phyloP scores from a whole-genome alignment of 64 coral and sea anemone species.

The Actinia equina region DNA sequence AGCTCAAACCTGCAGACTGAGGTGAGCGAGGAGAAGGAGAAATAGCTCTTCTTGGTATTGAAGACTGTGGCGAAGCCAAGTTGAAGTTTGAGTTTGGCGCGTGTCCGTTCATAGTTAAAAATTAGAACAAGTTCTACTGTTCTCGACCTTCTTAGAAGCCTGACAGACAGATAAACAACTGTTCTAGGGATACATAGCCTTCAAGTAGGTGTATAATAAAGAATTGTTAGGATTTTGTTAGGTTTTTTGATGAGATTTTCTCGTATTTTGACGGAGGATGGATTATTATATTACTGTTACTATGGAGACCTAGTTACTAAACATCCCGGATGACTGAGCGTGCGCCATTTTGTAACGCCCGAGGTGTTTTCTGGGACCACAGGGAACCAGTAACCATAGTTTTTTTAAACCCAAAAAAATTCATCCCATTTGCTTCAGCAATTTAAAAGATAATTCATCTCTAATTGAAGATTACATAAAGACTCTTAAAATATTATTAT shows the following conservation, averaged over 20 bases:
- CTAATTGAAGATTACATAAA: no score
- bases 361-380: neutral
- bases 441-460: no score
- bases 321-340: constrained; percentile 16
- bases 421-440: no score
- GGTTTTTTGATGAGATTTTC: neutral
- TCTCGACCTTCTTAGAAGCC: constrained; percentile 11
- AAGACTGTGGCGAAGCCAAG: constrained; percentile 26
- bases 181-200: neutral
- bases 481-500: no score
- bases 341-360: neutral
- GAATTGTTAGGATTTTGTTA: neutral
- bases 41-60: neutral
- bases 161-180: neutral
- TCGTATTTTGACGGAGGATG: neutral
- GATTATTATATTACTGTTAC: neutral
- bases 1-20: constrained; percentile 61
- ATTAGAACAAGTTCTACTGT: constrained; percentile 26
- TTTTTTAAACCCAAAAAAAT: no score
- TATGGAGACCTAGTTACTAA: neutral
- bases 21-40: constrained; percentile 77
- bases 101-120: constrained; percentile 61
- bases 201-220: neutral
- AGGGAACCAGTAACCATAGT: neutral
- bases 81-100: constrained; percentile 58